These are phyloP conservation scores for Tetranychus urticae DNA, from an alignment of 1,140 invertebrate genomes.

Conservation along the genomic window DNA sequence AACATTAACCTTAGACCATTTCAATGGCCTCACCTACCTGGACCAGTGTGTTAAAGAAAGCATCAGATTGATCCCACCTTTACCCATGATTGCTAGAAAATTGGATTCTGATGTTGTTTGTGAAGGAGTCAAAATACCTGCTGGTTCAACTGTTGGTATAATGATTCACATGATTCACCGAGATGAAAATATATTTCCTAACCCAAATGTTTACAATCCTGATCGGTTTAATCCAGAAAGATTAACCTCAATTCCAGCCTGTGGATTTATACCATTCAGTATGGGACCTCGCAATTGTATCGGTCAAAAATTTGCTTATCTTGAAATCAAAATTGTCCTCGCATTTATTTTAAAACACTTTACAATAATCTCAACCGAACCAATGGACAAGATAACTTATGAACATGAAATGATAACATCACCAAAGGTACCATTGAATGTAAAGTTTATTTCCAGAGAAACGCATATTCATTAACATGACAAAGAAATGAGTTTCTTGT, in stretches of 20 bases:
- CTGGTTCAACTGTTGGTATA: conserved; percentile 8
- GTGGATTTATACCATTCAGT: conserved; percentile 24
- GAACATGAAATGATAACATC: conserved; percentile 13
- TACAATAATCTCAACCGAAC: conserved; percentile 20
- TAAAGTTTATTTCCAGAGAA: conserved; percentile 5
- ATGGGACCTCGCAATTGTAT: conserved; percentile 25
- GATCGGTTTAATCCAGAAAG: conserved; percentile 23
- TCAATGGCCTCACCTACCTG: conserved; percentile 37
- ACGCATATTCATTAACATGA: no score
- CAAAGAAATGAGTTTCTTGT: no score
- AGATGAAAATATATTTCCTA: conserved; percentile 21
- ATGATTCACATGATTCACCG: conserved; percentile 13
- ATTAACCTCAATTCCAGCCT: conserved; percentile 17
- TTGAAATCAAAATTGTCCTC: conserved; percentile 30
- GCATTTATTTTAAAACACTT: conserved; percentile 28
- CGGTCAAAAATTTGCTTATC: conserved; percentile 31
- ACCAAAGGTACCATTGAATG: conserved; percentile 9
- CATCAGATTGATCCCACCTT: conserved; percentile 36
- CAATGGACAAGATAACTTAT: conserved; percentile 7
- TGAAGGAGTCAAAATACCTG: conserved; percentile 14
- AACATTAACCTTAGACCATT: conserved; percentile 20
- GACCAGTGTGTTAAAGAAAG: conserved; percentile 48
- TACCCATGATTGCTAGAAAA: conserved; percentile 30
- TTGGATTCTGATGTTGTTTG: conserved; percentile 23
- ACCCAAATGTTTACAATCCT: conserved; percentile 29